Evolutionary conservation across 2,113 vertebrate species (phyloP).

Genomic region (Stigmatopora nigra): DNA sequence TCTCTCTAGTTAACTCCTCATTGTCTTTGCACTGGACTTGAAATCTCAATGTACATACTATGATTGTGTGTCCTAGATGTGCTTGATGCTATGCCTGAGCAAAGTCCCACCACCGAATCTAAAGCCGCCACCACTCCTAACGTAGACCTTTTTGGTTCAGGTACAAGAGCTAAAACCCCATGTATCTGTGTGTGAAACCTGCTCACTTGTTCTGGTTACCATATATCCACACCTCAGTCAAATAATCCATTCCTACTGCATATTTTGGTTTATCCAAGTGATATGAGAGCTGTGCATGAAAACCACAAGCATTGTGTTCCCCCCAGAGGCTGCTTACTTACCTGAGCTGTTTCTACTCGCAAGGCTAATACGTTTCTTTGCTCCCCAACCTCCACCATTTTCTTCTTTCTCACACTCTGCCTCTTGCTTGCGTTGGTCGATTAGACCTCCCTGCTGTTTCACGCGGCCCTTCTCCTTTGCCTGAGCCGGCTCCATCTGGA

Average conservation of each 20-base stretch:
- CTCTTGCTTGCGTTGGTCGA: constrained; percentile 65
- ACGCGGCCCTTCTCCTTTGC: constrained; percentile 88
- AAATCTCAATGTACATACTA: constrained; percentile 57
- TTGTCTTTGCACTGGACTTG: constrained; percentile 52
- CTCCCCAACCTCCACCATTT: constrained; percentile 45
- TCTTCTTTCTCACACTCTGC: constrained; percentile 68
- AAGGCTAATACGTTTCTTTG: constrained; percentile 61
- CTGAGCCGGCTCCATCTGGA: constrained; percentile 81
- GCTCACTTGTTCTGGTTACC: constrained; percentile 57
- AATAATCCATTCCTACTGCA: constrained; percentile 36
- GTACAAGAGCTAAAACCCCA: constrained; percentile 73
- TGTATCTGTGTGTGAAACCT: constrained; percentile 63
- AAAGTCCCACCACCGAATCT: constrained; percentile 81
- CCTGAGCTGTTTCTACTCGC: constrained; percentile 45
- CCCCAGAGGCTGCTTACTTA: constrained; percentile 47
- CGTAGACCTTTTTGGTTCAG: constrained; percentile 99
- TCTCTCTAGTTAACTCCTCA: constrained; percentile 47
- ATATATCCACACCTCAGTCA: constrained; percentile 50
- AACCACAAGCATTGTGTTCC: constrained; percentile 35
- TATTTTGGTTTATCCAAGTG: constrained; percentile 63
- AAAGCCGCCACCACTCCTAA: constrained; percentile 92
- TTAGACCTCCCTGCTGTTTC: constrained; percentile 97
- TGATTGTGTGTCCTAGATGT: constrained; percentile 94
- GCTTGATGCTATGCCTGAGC: constrained; percentile 93
- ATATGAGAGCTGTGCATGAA: constrained; percentile 67